Evolutionary conservation across 2,113 vertebrate genomes (phyloP), one percentile per base, ranked within the genome.

Genomic region (Gila orcuttii): DNA sequence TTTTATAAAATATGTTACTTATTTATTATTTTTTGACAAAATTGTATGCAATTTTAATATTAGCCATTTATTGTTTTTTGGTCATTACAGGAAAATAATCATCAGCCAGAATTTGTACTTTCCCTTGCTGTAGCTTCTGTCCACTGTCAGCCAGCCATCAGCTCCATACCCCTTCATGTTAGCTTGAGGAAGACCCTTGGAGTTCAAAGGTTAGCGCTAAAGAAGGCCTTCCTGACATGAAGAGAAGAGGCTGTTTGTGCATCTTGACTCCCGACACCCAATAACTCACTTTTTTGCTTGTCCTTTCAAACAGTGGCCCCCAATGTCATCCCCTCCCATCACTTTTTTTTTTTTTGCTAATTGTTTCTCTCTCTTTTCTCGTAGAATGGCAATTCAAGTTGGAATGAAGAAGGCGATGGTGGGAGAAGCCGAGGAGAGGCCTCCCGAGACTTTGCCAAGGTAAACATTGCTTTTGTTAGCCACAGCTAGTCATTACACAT

Each of bases 401-500:
- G 97, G 97, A 94, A 91, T 0, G 97, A 99, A 2, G 97, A 98
- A 23, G 92, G 89, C 0, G 97, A 99, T 0, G 95, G 96, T 55
- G 92, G 94, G 87, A 93, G 96, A 92, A 94, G 94, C 87, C 95
- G 93, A 94, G 97, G 96, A 92, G 97, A 99, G 76, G 96, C 98
- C 31, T 98, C 97, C 64, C 93, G 97, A 87, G 97, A 99, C 90
- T 99, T 99, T 90, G 97, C 97, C 91, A 99, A 98, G 96, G 97
- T 98, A 86, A 87, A 71, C 85, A 59, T 59, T 9, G 57, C 79
- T 83, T 42, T 36, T n/a, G 3, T 57, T 57, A 57, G 55, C 55
- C 19, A 57, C 19, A 81, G 84, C 42, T 64, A 39, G 77, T 80
- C 19, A 2, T 62, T 42, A 36, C 42, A 60, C 59, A 33, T 69